Percentiles rank a stretch among this genome's conserved stretches.
Conservation (phyloP, 2,797 vertebrate species). For the Halcyon smyrnensis region DNA sequence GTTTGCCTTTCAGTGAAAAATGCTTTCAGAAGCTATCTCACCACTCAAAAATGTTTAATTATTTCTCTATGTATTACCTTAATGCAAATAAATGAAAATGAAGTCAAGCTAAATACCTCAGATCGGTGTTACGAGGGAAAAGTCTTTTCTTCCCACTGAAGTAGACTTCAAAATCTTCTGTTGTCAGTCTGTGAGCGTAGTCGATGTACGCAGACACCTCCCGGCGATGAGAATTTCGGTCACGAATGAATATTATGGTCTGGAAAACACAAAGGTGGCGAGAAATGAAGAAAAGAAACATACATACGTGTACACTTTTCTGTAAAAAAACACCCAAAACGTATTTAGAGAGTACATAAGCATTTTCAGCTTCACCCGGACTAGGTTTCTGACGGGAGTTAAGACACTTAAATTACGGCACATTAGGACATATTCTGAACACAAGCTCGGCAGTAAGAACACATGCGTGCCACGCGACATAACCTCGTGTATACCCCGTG, state of each 20-base stretch:
- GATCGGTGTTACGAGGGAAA: slow-evolving; percentile 84
- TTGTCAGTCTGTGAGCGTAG: slow-evolving; percentile 87
- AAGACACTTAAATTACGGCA: neutral
- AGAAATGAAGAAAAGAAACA: neutral
- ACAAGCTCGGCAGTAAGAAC: neutral
- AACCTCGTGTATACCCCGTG: neutral
- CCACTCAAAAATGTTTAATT: neutral
- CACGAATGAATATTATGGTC: slow-evolving; percentile 92
- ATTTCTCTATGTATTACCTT: neutral
- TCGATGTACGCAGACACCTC: slow-evolving; percentile 92
- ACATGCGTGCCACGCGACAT: accelerated
- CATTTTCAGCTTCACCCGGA: neutral
- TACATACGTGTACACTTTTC: accelerated
- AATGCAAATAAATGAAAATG: neutral
- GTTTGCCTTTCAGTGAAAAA: neutral
- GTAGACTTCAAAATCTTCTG: slow-evolving; percentile 87
- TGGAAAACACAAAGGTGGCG: slow-evolving; percentile 72
- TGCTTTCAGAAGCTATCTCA: neutral
- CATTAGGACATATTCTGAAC: neutral
- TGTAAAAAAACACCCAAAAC: neutral
- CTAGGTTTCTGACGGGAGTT: neutral
- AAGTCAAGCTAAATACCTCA: slow-evolving; percentile 80
- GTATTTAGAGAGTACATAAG: neutral
- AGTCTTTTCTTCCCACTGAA: slow-evolving; percentile 87
- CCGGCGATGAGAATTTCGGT: slow-evolving; percentile 83